Evolutionary conservation across 1,140 invertebrate genomes (phyloP).

Genomic region (Heliconius congener): DNA sequence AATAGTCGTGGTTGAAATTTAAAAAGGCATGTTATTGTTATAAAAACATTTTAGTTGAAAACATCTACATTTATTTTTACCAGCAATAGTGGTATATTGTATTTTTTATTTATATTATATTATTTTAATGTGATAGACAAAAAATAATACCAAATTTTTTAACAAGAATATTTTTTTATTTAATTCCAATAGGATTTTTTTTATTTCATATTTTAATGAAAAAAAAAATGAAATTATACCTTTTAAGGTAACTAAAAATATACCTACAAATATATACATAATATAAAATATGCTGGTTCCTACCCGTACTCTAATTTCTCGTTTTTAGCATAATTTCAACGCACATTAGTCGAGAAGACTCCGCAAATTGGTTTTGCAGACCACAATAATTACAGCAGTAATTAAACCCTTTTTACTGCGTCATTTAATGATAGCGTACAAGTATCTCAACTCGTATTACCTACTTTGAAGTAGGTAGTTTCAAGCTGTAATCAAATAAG

Average conservation of each 20-base stretch:
- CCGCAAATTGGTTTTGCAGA: constrained; percentile 60
- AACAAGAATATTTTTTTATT: background rate
- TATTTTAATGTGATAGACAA: background rate
- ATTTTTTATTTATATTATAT: no score
- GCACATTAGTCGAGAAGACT: constrained; percentile 64
- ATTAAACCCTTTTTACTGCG: constrained; percentile 62
- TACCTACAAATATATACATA: constrained; percentile 14
- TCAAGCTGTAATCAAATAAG: background rate
- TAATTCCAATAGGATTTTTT: background rate
- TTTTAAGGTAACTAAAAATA: background rate
- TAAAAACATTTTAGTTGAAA: no score
- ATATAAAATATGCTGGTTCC: background rate
- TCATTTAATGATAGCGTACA: constrained; percentile 44
- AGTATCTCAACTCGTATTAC: constrained; percentile 6
- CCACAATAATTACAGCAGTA: constrained; percentile 62
- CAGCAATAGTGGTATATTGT: no score
- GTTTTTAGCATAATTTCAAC: constrained; percentile 70
- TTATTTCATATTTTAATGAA: no score
- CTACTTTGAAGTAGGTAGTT: background rate
- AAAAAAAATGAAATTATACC: no score
- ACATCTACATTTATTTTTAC: no score
- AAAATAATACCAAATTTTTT: background rate
- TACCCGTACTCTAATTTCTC: constrained; percentile 36
- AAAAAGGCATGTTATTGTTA: no score
- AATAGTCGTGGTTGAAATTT: no score